phyloP scores from a whole-genome alignment of 2,888 invertebrate genomes.

The Ernsta delagoae region DNA sequence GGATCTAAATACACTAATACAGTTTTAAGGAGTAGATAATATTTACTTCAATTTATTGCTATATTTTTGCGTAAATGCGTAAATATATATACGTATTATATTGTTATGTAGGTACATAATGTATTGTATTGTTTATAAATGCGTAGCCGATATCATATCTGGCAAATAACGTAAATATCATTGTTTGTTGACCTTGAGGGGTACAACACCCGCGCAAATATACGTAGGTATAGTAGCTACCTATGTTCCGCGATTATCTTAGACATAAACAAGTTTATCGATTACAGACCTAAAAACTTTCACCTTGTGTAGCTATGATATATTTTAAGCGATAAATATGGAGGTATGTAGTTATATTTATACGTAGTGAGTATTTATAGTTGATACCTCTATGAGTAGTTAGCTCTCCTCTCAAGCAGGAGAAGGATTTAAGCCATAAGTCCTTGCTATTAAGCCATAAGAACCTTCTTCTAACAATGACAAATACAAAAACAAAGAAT shows the following conservation, averaged over 20 bases:
- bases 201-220: constrained; percentile 21
- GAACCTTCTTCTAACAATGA: no score
- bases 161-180: constrained; percentile 10
- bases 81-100: background rate
- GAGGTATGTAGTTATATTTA: no score
- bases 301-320: background rate
- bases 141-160: constrained; percentile 16
- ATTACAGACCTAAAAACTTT: constrained; percentile 1
- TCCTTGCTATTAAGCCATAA: no score
- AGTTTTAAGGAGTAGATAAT: no score
- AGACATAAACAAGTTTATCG: constrained; percentile 6
- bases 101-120: background rate
- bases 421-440: no score
- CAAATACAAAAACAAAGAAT: no score
- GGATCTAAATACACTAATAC: no score
- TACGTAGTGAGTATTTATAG: no score
- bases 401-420: no score
- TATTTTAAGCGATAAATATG: no score
- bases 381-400: no score
- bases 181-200: constrained; percentile 19
- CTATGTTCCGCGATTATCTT: background rate
- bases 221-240: background rate
- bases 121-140: constrained; percentile 1
- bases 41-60: background rate
- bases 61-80: constrained; percentile 6